Evolutionary conservation across 2,797 vertebrate genomes (phyloP), one percentile per base, ranked within the genome.

Genomic region (Xenopus petersii): DNA sequence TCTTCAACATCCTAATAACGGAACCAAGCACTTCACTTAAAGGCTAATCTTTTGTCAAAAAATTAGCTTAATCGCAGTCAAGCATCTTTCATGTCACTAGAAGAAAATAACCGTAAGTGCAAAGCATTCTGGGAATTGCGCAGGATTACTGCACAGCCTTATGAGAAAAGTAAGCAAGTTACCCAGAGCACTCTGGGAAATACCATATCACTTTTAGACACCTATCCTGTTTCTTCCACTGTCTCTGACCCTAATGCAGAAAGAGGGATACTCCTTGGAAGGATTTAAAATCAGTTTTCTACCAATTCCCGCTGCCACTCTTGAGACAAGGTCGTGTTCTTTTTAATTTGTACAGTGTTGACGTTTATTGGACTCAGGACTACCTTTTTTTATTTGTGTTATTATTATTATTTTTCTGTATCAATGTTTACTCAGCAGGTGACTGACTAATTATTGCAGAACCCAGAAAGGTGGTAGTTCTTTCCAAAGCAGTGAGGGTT

Each of bases 341-440:
- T 73, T 78, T 77, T 73, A 70, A 64, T 78, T 78, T 73, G 70
- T 78, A 78, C 70, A 78, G 65, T 78, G 76, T 78, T 78, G 71
- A 65, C 64, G 71, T 78, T 68, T 73, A 54, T 78, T 78, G 76
- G 76, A 78, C 76, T 78, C 76, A 78, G 76, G 76, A 64, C 65
- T 68, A 67, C 73, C 73, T 68, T 67, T 63, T 30, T 60, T 73
- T 72, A 56, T 17, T 56, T 56, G 36, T 56, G 12, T 51, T 12
- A 51, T 51, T 51, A 51, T 56, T 56, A 58, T 77, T 42, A 42
- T 42, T 42, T 42, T 78, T 65, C 49, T 78, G 60, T 78, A 73
- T 69, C 46, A 24, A 78, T 78, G 76, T 78, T 78, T 78, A 78
- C 65, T 77, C 70, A 71, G 60, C 16, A 48, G 67, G 71, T 77